These are phyloP conservation scores for Trachemys scripta DNA, from an alignment of 2,113 vertebrate genomes.

Conservation along the genomic window DNA sequence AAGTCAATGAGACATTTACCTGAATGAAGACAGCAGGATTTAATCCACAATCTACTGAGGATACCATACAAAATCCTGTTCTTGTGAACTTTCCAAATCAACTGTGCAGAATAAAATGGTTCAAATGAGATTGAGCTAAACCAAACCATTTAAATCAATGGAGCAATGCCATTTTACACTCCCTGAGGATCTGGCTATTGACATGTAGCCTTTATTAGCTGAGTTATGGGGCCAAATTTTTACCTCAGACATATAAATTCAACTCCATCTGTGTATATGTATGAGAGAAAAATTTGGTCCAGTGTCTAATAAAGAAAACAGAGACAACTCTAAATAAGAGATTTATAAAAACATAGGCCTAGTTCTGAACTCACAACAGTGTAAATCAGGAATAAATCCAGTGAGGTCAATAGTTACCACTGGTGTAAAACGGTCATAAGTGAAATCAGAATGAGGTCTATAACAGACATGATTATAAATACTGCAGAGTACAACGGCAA, in stretches of 20 bases:
- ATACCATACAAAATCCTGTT: not conserved
- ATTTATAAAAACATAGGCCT: not conserved
- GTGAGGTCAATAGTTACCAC: not conserved
- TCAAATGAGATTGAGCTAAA: not conserved
- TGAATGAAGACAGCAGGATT: not conserved
- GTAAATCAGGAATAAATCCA: not conserved
- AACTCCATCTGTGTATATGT: not conserved
- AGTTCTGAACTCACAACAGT: not conserved
- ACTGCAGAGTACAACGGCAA: not conserved
- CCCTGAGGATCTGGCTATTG: not conserved
- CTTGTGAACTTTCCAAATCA: not conserved
- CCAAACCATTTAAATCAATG: not conserved
- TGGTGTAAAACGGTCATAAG: not conserved
- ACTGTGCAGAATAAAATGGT: not conserved
- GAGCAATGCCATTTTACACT: not conserved
- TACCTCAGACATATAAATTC: not conserved
- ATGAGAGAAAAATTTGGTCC: not conserved
- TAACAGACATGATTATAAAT: not conserved
- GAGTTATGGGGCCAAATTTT: not conserved
- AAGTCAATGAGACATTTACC: not conserved
- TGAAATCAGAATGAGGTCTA: not conserved
- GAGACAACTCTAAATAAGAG: not conserved
- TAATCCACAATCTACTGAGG: not conserved
- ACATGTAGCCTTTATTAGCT: not conserved
- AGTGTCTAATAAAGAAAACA: fast-evolving